phyloP scores from a whole-genome alignment of 2,888 invertebrate genomes.

The Blastobasis adustella region DNA sequence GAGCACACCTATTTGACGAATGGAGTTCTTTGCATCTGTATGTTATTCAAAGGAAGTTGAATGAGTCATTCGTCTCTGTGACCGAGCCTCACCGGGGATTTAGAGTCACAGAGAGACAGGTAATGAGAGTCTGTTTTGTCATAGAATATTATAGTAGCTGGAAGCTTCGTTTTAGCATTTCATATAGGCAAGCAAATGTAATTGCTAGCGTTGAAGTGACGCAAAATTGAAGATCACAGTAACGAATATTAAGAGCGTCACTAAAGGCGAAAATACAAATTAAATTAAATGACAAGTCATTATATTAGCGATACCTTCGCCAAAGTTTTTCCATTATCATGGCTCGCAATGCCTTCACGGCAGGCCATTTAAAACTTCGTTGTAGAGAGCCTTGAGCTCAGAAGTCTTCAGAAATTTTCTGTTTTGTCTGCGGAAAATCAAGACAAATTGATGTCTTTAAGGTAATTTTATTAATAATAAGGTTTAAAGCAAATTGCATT shows the following conservation, averaged over 20 bases:
- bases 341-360: conserved; percentile 26
- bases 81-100: neutral
- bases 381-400: conserved; percentile 21
- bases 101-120: conserved; percentile 1
- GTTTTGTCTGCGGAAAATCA: conserved; percentile 23
- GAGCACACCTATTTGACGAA: conserved; percentile 7
- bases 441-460: conserved; percentile 13
- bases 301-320: conserved; percentile 26
- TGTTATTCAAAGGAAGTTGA: conserved; percentile 15
- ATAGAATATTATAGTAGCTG: no score
- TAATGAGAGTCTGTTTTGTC: no score
- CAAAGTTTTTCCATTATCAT: conserved; percentile 41
- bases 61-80: conserved; percentile 13
- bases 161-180: no score
- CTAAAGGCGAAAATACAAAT: no score
- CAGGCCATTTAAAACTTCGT: conserved; percentile 34
- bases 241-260: no score
- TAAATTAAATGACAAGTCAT: conserved; percentile 29
- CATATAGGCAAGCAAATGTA: no score
- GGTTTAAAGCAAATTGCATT: neutral
- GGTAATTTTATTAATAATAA: conserved; percentile 1
- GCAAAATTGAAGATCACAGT: no score
- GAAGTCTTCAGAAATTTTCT: conserved; percentile 28
- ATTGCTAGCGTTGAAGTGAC: no score
- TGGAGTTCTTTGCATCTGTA: conserved; percentile 3